phyloP scores from a whole-genome alignment of 2,113 vertebrate species.

The Callipepla californica region DNA sequence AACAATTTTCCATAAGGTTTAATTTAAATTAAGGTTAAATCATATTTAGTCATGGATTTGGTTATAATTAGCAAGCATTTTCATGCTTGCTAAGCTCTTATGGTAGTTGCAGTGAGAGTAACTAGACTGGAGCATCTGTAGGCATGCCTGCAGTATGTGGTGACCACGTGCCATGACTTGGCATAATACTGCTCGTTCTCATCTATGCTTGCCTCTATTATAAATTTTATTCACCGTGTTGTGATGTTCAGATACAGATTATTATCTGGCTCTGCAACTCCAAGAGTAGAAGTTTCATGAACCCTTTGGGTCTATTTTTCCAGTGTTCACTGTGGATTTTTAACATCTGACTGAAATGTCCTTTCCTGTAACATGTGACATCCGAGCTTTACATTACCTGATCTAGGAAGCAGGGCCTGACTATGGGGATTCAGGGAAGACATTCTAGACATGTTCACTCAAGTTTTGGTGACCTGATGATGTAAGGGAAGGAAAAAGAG shows the following conservation, averaged over 20 bases:
- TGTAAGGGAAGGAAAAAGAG: no score
- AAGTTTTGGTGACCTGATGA: no score
- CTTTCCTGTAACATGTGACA: background rate
- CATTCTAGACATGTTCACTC: background rate
- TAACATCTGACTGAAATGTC: background rate
- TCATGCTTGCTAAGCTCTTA: background rate
- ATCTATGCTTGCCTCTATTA: background rate
- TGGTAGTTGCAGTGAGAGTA: background rate
- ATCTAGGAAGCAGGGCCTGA: background rate
- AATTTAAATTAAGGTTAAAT: background rate
- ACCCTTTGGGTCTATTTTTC: background rate
- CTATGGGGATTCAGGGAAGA: background rate
- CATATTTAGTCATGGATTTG: background rate
- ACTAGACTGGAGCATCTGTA: background rate
- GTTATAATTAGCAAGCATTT: background rate
- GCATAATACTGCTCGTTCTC: background rate
- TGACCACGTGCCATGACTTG: background rate
- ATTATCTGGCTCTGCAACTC: background rate
- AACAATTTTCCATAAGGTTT: background rate
- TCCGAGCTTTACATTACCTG: background rate
- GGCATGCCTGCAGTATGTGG: background rate
- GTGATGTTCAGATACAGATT: background rate
- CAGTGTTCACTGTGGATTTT: background rate
- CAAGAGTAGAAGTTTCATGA: background rate
- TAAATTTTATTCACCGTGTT: background rate